phyloP scores from a whole-genome alignment of 2,888 invertebrate species.

The Polylopha cassiicola region DNA sequence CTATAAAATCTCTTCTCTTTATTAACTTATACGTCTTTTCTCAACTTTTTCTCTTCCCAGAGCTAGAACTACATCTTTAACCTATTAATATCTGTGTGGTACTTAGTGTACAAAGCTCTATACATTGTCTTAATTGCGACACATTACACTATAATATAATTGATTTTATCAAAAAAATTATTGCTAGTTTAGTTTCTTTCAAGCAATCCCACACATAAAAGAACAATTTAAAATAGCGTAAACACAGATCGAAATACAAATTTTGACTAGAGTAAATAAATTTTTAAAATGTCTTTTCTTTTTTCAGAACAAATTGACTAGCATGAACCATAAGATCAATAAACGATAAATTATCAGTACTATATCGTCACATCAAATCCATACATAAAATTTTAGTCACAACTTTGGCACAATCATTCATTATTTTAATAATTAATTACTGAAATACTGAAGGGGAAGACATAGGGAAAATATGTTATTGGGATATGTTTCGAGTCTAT shows the following conservation, averaged over 20 bases:
- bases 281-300: conserved; percentile 50
- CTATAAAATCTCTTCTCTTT: conserved; percentile 71
- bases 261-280: conserved; percentile 69
- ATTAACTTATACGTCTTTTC: conserved; percentile 49
- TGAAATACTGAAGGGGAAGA: conserved; percentile 74
- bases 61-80: conserved; percentile 58
- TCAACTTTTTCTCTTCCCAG: conserved; percentile 48
- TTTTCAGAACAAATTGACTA: conserved; percentile 70
- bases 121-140: conserved; percentile 74
- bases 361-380: conserved; percentile 42
- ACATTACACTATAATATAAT: conserved; percentile 71
- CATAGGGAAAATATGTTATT: conserved; percentile 55
- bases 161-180: conserved; percentile 73
- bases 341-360: conserved; percentile 38
- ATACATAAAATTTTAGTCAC: conserved; percentile 46
- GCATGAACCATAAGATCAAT: conserved; percentile 52
- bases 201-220: conserved; percentile 60
- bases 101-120: conserved; percentile 76
- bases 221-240: conserved; percentile 36
- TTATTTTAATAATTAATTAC: conserved; percentile 44
- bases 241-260: conserved; percentile 53
- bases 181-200: conserved; percentile 63
- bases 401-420: conserved; percentile 71
- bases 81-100: conserved; percentile 71
- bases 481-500: conserved; percentile 68